Percentiles rank a stretch among this genome's conserved stretches.
Conservation (phyloP, 2,797 vertebrate species). For the Acrocephalus scirpaceus region DNA sequence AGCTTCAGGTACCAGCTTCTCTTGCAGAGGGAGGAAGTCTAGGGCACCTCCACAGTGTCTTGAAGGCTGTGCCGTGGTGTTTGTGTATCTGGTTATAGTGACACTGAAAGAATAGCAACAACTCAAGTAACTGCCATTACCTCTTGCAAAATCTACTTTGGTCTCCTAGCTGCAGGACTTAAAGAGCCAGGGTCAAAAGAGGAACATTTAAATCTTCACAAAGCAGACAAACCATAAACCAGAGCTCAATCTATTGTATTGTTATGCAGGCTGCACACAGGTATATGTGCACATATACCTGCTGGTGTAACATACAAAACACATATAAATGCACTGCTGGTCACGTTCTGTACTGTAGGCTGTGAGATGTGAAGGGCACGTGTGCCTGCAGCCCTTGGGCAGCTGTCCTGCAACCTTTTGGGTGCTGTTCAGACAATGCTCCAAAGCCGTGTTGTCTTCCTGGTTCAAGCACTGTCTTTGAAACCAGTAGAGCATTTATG, state of each 20-base stretch:
- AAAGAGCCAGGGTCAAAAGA: not conserved
- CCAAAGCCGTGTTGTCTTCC: not conserved
- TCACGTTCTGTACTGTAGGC: not conserved
- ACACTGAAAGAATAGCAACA: not conserved
- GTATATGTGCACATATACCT: no score
- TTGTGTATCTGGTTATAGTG: no score
- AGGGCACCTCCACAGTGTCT: fast-evolving
- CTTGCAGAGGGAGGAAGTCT: not conserved
- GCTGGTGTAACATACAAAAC: not conserved
- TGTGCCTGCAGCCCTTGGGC: not conserved
- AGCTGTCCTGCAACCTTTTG: not conserved
- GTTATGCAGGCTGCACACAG: not conserved
- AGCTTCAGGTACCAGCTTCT: fast-evolving
- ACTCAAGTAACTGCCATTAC: not conserved
- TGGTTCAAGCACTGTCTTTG: not conserved
- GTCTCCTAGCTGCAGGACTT: not conserved
- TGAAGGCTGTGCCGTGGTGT: not conserved
- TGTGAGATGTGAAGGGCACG: fast-evolving
- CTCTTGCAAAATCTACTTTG: not conserved
- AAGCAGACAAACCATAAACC: not conserved
- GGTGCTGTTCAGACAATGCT: not conserved
- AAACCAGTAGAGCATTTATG: not conserved
- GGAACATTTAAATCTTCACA: not conserved
- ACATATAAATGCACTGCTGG: not conserved
- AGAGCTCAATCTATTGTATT: not conserved